phyloP scores from a whole-genome alignment of 2,113 vertebrate genomes.

The Globicephala melas region DNA sequence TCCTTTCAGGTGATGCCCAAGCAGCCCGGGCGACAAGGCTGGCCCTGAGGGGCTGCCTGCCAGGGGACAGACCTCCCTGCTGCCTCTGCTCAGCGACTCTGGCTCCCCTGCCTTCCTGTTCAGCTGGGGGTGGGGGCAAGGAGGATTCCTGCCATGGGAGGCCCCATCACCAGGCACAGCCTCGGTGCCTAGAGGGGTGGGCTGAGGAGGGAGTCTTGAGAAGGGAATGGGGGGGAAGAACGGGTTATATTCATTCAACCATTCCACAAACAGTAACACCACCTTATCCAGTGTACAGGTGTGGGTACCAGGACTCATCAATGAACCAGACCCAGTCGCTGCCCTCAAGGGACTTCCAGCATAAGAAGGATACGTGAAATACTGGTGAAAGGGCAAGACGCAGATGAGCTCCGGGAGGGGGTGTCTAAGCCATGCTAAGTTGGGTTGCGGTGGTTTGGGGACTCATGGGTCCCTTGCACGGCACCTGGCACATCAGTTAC shows the following conservation, averaged over 20 bases:
- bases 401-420: background rate
- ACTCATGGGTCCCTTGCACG: background rate
- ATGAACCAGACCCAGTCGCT: background rate
- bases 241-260: background rate
- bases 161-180: background rate
- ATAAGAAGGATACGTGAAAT: fast-evolving
- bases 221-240: background rate
- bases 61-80: fast-evolving
- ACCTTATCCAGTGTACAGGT: background rate
- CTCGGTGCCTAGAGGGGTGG: background rate
- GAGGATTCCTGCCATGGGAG: background rate
- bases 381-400: background rate
- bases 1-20: slow-evolving; percentile 67
- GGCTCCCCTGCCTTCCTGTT: fast-evolving
- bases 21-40: background rate
- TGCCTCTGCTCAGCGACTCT: background rate
- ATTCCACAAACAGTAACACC: background rate
- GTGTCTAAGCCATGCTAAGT: background rate
- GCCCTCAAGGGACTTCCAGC: background rate
- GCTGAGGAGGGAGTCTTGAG: background rate
- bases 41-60: background rate
- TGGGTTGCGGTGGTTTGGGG: background rate
- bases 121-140: fast-evolving
- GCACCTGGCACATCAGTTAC: background rate
- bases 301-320: background rate